These are phyloP conservation scores for Tricholaema leucomelas DNA, from an alignment of 2,113 vertebrate genomes.

Conservation along the genomic window DNA sequence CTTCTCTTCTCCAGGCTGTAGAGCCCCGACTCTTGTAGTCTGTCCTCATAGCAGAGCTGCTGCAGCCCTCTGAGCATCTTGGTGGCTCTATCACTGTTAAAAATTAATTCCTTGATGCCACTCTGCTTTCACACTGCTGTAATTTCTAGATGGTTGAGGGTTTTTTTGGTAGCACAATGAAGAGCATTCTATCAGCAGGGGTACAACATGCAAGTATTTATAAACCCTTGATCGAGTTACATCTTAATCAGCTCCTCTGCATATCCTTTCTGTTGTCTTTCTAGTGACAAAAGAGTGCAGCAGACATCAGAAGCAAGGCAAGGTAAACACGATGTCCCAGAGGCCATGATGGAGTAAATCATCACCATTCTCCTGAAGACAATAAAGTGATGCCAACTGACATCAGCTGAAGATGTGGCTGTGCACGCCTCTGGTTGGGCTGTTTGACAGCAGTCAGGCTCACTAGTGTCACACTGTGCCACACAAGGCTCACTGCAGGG, in stretches of 20 bases:
- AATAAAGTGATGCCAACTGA: background rate
- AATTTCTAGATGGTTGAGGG: background rate
- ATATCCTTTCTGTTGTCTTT: background rate
- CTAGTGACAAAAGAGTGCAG: background rate
- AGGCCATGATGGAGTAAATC: background rate
- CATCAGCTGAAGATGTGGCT: background rate
- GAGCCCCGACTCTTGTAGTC: too few relatives aligned
- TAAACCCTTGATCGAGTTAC: constrained; percentile 5
- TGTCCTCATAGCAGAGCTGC: too few relatives aligned
- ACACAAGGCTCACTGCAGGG: background rate
- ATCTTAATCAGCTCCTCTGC: background rate
- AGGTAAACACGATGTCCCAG: background rate
- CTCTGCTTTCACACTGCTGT: background rate
- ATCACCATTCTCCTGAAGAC: background rate
- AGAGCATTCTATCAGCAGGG: background rate
- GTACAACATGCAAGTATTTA: background rate
- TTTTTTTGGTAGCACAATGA: background rate
- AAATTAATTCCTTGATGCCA: background rate
- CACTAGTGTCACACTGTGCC: background rate
- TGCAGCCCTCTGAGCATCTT: too few relatives aligned
- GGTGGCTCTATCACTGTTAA: background rate
- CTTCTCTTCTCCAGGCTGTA: too few relatives aligned
- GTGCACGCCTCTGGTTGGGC: background rate
- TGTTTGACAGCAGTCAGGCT: background rate
- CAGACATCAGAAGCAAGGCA: background rate